Evolutionary conservation across 2,797 vertebrate species (phyloP), one percentile per base, ranked within the genome.

Genomic region (Argentina silus): DNA sequence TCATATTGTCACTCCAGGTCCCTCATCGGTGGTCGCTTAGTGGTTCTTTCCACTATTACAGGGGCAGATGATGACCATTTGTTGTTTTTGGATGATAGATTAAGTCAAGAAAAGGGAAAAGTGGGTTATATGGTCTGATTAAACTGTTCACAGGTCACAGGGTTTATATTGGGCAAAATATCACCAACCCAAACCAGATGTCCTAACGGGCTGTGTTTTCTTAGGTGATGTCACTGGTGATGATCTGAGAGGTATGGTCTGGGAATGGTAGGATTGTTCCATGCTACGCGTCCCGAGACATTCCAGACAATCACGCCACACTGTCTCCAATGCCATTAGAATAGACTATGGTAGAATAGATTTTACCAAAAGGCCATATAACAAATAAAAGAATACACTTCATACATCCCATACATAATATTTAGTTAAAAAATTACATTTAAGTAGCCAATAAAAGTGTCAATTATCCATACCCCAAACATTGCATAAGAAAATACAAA

Each of bases 51-150:
- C 65, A 51, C 47, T 50, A 36, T 27, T 36, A 48, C 65, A 27
- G 3, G 11, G 47, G 47, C n/a, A 45, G 27, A 15, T 27, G 64
- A 48, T 47, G 64, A 23, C 7, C 1, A 45, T 27, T 67, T 50
- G 47, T 70, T 74, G 72, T 57, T 51, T 57, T 55, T 71, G 72
- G 72, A 64, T 70, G 72, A 78, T 74, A 55, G 42, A 51, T 73
- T 69, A 69, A 48, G 72, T 70, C 8, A 50, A 63, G 44, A 71
- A 47, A 45, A 57, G 60, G 44, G 56, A 63, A 36, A 59, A 50
- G 6, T 56, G n/a, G 53, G 57, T 50, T 71, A 61, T 61, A 75
- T 53, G 36, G 66, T 67, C 57, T 63, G 48, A 68, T 63, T 55
- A 62, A 62, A 51, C 21, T 17, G 44, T 62, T 51, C 57, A 51